phyloP scores from a whole-genome alignment of 1,140 invertebrate species.

The Phymorhynchus buccinoides region DNA sequence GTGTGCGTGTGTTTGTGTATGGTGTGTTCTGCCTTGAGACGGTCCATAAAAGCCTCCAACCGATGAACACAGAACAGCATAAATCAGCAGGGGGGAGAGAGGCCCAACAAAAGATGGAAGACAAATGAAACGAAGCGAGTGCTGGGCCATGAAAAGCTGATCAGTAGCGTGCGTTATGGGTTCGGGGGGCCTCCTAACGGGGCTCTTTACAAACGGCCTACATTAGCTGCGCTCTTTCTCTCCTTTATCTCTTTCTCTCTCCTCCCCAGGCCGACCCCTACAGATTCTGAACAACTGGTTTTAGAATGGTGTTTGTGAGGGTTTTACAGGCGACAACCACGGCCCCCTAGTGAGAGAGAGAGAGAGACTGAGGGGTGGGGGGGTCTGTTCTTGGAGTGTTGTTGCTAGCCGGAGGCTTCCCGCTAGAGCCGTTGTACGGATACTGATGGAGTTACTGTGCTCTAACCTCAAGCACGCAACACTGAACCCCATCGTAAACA shows the following conservation, averaged over 20 bases:
- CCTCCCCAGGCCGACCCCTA: not conserved
- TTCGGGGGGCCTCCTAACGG: too few species aligned
- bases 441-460: not conserved
- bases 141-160: not conserved
- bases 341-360: not conserved
- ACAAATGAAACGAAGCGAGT: not conserved
- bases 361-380: too few species aligned
- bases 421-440: not conserved
- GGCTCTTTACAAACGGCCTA: too few species aligned
- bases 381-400: too few species aligned
- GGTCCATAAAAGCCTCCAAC: too few species aligned
- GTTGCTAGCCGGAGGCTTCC: not conserved
- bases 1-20: too few species aligned
- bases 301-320: slow-evolving; percentile 30
- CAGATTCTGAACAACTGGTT: slow-evolving; percentile 22
- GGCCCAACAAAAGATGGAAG: not conserved
- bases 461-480: not conserved
- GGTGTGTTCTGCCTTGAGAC: too few species aligned
- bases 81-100: not conserved
- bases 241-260: not conserved
- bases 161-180: not conserved
- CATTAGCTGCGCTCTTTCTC: not conserved
- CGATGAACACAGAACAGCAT: not conserved
- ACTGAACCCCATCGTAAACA: slow-evolving; percentile 33
- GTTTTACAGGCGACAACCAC: slow-evolving; percentile 28